Base-by-base conservation (phyloP, 2,113 vertebrate species). In the Centrocercus urophasianus region DNA sequence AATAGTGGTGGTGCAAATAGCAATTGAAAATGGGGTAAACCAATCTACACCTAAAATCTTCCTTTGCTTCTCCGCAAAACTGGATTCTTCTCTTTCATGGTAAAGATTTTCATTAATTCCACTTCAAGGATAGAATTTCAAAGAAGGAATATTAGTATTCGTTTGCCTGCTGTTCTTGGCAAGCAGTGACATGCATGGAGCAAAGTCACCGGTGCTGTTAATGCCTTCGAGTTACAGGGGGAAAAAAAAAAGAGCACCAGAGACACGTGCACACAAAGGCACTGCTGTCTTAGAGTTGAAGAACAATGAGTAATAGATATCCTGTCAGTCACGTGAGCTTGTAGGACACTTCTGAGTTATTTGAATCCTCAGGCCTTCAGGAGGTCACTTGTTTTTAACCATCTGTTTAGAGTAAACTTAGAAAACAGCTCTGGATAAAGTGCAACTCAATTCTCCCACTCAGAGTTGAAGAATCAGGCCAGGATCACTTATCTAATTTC, bases 121-220 rank as follows among this genome's bases (percentile, higher is more conserved):
- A 95, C 87, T 94, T 94, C 89, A 96, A 93, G 89, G 79, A 71
- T 89, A 83, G 82, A 92, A 95, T 96, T 88, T 93, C 83, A 91
- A 89, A 88, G 82, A 73, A 93, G 89, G 82, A 96, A 95, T 80
- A 83, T 64, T 19, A 89, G 95, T 95, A 95, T 79, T 93, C 87
- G 71, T 66, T 85, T 90, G 85, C 64, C 79, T 95, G 87, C 89
- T 95, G 82, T 16, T 95, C 79, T 88, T 93, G 85, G 82, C 96
- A 95, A 82, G 96, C 80, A 93, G 87, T 28, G 91, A 96, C 95
- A 87, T 6, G 94, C 22, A 85, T 0, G 0, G 48, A 92, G 71
- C 45, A 89, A 89, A 94, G 89, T 64, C 85, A 95, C 87, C 74
- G 71, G 91, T 89, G 57, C 64, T 95, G 69, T 86, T 77, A 81